A percentile compares a stretch with the other conserved stretches of the same genome.
Evolutionary conservation across 2,888 invertebrate species (phyloP).

Genomic region (Synergus japonicus): DNA sequence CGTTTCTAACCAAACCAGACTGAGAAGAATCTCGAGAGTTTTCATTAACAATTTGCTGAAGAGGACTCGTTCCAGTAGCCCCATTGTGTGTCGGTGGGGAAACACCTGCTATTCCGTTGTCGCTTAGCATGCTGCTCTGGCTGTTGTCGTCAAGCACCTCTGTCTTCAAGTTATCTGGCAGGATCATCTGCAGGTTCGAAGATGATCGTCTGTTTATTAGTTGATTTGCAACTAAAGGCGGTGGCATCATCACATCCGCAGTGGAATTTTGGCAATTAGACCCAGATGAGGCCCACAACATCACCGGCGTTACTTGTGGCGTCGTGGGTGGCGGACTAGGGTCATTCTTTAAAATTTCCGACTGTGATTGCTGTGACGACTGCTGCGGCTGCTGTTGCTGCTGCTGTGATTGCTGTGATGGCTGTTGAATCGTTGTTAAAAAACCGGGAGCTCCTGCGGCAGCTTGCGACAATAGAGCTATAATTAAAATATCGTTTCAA

Average conservation of each 20-base stretch:
- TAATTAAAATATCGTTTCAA: constrained; percentile 31
- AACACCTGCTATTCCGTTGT: constrained; percentile 75
- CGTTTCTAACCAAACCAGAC: constrained; percentile 64
- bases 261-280: constrained; percentile 65
- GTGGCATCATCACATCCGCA: constrained; percentile 84
- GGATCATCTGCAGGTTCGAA: constrained; percentile 78
- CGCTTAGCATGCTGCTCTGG: constrained; percentile 81
- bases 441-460: constrained; percentile 60
- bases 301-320: constrained; percentile 69
- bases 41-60: constrained; percentile 76
- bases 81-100: constrained; percentile 65
- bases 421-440: constrained; percentile 56
- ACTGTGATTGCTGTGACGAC: constrained; percentile 49
- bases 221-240: constrained; percentile 81
- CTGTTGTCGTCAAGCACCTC: constrained; percentile 87
- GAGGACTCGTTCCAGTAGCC: constrained; percentile 68
- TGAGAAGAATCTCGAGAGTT: constrained; percentile 74
- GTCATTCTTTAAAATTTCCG: constrained; percentile 70
- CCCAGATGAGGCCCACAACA: constrained; percentile 69
- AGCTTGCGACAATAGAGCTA: constrained; percentile 66
- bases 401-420: constrained; percentile 33
- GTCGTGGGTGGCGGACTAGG: constrained; percentile 70
- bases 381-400: constrained; percentile 45
- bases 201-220: constrained; percentile 80
- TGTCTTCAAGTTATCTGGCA: constrained; percentile 79